Evolutionary conservation across 2,888 invertebrate species (phyloP).

Genomic region (Vanessa cardui): DNA sequence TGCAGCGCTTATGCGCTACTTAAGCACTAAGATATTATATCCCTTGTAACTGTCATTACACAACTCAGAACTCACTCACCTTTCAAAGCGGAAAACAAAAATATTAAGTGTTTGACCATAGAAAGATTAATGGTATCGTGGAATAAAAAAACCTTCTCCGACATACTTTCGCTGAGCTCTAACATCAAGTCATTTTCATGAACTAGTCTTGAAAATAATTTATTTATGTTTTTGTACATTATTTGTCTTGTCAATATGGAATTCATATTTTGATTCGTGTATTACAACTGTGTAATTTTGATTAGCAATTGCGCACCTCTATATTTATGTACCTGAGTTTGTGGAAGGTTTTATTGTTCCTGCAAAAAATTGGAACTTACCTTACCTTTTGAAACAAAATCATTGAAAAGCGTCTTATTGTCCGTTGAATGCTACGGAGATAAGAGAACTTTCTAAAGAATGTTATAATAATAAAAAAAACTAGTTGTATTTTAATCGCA

Average conservation of each 20-base stretch:
- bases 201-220: not conserved
- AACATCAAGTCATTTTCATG: not conserved
- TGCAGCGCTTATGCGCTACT: no score
- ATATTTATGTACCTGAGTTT: slow-evolving; percentile 18
- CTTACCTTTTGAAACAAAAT: slow-evolving; percentile 29
- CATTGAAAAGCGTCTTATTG: slow-evolving; percentile 23
- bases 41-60: no score
- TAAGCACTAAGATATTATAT: no score
- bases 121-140: not conserved
- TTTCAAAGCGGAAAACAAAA: no score
- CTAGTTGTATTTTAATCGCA: slow-evolving; percentile 36
- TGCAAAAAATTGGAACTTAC: slow-evolving; percentile 23
- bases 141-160: not conserved
- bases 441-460: slow-evolving; percentile 35
- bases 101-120: not conserved
- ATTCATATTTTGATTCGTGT: no score
- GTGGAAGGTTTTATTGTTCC: slow-evolving; percentile 6
- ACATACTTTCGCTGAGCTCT: not conserved
- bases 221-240: not conserved
- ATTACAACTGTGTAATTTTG: no score
- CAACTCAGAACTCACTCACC: no score
- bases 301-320: not conserved
- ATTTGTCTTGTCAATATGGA: no score
- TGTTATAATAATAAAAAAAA: slow-evolving; percentile 33
- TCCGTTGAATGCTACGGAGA: slow-evolving; percentile 33